A percentile compares a stretch with the other conserved stretches of the same genome.
phyloP scores from a whole-genome alignment of 2,888 invertebrate species.

The Hemithea aestivaria region DNA sequence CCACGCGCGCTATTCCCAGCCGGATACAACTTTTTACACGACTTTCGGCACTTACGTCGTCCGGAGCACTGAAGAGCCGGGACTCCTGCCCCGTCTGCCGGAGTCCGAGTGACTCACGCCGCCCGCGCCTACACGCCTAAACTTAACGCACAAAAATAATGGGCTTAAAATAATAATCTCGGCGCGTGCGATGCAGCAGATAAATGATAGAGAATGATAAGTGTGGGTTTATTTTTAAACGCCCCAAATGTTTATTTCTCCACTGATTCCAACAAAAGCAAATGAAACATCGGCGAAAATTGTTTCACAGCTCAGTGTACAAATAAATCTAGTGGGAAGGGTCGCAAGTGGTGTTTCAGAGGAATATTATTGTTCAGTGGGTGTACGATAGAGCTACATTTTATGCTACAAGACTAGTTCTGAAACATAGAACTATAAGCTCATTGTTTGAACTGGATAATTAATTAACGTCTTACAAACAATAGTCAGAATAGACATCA shows the following conservation, averaged over 20 bases:
- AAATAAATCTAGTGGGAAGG: neutral
- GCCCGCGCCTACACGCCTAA: constrained; percentile 38
- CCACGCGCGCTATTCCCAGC: constrained; percentile 67
- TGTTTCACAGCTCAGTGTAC: constrained; percentile 14
- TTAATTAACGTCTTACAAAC: too few relatives aligned
- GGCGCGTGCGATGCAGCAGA: constrained; percentile 40
- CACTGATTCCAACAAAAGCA: constrained; percentile 38
- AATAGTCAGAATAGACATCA: constrained; percentile 11
- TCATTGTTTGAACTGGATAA: too few relatives aligned
- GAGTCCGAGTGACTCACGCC: constrained; percentile 58
- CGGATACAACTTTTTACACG: constrained; percentile 78
- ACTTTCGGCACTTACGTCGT: constrained; percentile 77
- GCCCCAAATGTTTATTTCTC: constrained; percentile 45
- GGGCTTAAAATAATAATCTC: constrained; percentile 50
- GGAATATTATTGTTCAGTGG: too few relatives aligned
- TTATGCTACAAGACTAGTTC: too few relatives aligned
- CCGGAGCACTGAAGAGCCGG: constrained; percentile 70
- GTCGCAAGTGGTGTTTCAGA: too few relatives aligned
- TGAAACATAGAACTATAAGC: too few relatives aligned
- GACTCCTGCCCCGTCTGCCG: constrained; percentile 62
- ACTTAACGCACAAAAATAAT: constrained; percentile 47
- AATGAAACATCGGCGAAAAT: constrained; percentile 26
- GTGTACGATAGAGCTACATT: too few relatives aligned
- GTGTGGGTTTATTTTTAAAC: constrained; percentile 45
- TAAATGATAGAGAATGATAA: constrained; percentile 44